Base-by-base conservation (phyloP, 2,888 invertebrate genomes). In the Julus scanicus region DNA sequence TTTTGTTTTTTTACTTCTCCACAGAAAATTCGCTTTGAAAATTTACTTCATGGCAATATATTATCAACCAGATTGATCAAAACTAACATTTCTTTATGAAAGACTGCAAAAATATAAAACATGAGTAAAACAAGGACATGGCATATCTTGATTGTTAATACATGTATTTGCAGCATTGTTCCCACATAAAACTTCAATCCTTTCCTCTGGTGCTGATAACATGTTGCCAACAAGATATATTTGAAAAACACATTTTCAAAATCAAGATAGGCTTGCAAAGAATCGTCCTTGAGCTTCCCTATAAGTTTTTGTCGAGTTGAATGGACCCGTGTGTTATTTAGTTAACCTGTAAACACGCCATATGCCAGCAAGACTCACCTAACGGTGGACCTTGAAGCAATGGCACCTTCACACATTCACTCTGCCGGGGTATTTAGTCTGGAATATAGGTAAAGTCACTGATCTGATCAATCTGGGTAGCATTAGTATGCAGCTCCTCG, bases 201-300 rank as follows among this genome's bases (percentile, higher is more conserved):
- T 37, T 1, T 71, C 37, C 15, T 15, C 37, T 80, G 80, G 37
- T 37, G 37, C 3, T 37, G 80, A 80, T 80, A 11, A 15, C 15
- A 29, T 2, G 80, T 37, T 80, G 29, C 37, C 15, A 29, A 13
- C 9, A 15, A 37, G 39, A 39, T 39, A 39, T 80, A 37, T 80
- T 9, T 80, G 80, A n/a, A 71, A 71, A 29, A 29, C 29, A 71
- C n/a, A 5, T 29, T 71, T 29, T 39, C 80, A 37, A 39, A 13
- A 80, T 39, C 37, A 29, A 37, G 29, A 39, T 13, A 80, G 0
- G 8, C 44, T 44, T 44, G 6, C n/a, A n/a, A 15, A 8, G 13
- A 80, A 37, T 15, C 80, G 80, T 80, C 80, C 80, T 80, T 80
- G 80, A 80, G 15, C 80, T 37, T 80, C 80, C 80, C 80, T 80